Conservation (phyloP, 2,113 vertebrate genomes). For the Egretta garzetta region DNA sequence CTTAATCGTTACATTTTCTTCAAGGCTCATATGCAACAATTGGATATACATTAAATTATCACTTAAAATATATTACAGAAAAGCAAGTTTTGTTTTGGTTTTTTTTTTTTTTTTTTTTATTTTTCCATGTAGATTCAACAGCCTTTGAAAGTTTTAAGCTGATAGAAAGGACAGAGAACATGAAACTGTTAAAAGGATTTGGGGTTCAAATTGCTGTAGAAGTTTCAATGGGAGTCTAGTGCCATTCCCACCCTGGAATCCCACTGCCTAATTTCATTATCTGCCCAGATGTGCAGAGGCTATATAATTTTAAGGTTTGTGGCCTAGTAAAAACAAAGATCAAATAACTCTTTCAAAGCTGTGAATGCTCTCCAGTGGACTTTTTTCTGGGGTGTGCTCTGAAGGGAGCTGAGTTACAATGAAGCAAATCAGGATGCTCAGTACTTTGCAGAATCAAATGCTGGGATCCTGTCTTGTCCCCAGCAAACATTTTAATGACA, state of each 20-base stretch:
- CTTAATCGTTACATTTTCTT: neutral
- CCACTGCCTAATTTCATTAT: neutral
- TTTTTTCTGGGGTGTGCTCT: neutral
- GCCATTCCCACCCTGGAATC: neutral
- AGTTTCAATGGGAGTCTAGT: neutral
- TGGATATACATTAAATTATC: neutral
- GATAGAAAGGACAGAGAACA: neutral
- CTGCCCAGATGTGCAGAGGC: neutral
- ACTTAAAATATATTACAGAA: neutral
- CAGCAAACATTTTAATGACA: neutral
- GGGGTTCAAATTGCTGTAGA: neutral
- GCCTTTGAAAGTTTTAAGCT: neutral
- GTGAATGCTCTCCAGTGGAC: neutral
- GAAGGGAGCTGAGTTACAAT: neutral
- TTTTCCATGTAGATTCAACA: neutral
- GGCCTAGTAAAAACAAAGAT: neutral
- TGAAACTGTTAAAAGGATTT: neutral
- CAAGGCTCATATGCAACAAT: neutral
- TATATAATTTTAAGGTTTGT: neutral
- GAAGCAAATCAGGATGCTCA: neutral
- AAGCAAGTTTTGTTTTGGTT: neutral
- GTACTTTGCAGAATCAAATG: neutral
- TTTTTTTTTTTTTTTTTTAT: neutral
- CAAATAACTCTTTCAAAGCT: neutral
- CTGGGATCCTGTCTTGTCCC: neutral